Evolutionary conservation across 1,140 invertebrate genomes (phyloP), one percentile per base, ranked within the genome.

Genomic region (Anthonomus grandis): DNA sequence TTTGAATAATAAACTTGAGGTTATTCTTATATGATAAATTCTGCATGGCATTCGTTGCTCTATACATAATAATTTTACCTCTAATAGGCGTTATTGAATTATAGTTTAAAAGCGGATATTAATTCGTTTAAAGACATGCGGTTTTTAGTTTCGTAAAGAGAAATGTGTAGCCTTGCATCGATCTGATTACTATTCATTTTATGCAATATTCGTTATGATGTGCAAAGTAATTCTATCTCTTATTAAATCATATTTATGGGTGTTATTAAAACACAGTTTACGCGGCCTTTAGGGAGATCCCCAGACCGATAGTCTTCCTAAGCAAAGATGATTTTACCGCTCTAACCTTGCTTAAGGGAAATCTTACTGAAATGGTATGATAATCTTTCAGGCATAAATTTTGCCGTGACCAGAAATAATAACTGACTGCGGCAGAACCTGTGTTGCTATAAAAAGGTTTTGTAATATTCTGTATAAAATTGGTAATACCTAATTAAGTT

Each of bases 151-250:
- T 9, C 13, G 38, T 41, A 48, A 48, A 34, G 24, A 48, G 17
- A 31, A 50, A 13, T 52, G 10, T 18, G 23, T 8, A 18, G 22
- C n/a, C 9, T 37, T 21, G 15, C 13, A 52, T 34, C 48, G 10
- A 21, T 24, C 6, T 25, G n/a, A n/a, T 42, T 25, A 52, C 49
- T 42, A 52, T 54, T 31, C 39, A 24, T 45, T 39, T 6, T 13
- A 34, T 8, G 12, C 24, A 45, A 21, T 42, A 36, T 45, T 54
- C 51, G 27, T 54, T 54, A 54, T 54, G 23, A 44, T 27, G 51
- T 54, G 51, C 51, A 54, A 54, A 54, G 51, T 54, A 42, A 54
- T 54, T 54, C 51, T 41, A n/a, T n/a, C 39, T 17, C 19, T 45
- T 15, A 53, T 45, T 54, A 54, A 54, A 45, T 54, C 51, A 54